Evolutionary conservation across 2,888 invertebrate genomes (phyloP).

Genomic region (Megalurothrips usitatus): DNA sequence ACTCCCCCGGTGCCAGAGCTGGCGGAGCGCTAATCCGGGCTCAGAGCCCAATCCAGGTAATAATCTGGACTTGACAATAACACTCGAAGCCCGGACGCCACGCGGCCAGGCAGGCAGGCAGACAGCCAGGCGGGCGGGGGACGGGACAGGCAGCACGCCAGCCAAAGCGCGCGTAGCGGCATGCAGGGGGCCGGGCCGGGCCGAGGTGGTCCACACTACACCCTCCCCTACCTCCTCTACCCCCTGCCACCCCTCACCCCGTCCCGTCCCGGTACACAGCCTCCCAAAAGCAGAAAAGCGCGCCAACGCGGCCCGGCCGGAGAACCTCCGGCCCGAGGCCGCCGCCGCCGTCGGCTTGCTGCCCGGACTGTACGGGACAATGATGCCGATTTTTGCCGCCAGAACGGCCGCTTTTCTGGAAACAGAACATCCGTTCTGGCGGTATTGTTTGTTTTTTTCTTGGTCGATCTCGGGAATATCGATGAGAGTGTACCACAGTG

Average conservation of each 20-base stretch:
- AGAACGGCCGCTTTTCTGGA: neutral
- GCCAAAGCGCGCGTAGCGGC: neutral
- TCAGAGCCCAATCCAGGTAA: no score
- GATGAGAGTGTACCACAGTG: no score
- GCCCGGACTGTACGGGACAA: conserved; percentile 6
- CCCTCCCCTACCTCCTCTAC: conserved; percentile 4
- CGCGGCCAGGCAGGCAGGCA: neutral
- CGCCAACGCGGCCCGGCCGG: neutral
- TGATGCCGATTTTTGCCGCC: neutral
- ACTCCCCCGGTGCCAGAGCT: no score
- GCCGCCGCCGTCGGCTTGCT: neutral
- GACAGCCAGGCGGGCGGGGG: no score
- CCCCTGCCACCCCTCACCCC: neutral
- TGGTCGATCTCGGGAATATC: no score
- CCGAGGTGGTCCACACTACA: conserved; percentile 15
- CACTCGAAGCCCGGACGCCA: no score
- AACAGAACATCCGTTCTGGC: no score
- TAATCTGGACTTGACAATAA: no score
- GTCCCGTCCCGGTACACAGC: neutral
- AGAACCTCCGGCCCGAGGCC: neutral
- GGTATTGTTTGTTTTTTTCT: no score
- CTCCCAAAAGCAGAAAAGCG: conserved; percentile 7
- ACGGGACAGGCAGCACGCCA: no score
- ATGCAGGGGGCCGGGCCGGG: neutral
- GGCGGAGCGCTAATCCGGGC: no score